Evolutionary conservation across 2,113 vertebrate genomes (phyloP), one percentile per base, ranked within the genome.

Genomic region (chimpanzee (Pan troglodytes)): DNA sequence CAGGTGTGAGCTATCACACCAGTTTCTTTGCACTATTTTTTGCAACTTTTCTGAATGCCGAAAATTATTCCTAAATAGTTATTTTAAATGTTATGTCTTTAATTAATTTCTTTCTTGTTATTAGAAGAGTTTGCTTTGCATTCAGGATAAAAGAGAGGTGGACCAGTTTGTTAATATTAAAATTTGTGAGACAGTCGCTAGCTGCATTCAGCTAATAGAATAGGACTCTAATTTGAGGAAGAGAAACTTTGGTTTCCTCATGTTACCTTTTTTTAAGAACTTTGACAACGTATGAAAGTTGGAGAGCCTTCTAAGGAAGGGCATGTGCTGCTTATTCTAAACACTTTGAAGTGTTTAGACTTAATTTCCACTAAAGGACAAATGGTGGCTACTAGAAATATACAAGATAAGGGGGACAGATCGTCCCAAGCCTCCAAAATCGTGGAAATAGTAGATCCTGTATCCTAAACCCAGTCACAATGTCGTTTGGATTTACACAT

Each of bases 351-450:
- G 45, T 43, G 38, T 38, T 38, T 38, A 16, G 32, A 61, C 8
- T 8, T 48, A 8, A 1, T 35, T 10, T 40, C 6, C 27, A 0
- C 10, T 32, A 22, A 27, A 55, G 30, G 2, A 8, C 32, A 61
- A 23, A 22, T 0, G 1, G 12, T 32, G 76, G 52, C 0, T 76
- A 50, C 67, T 23, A 3, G 45, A 40, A 59, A 30, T 5, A 11
- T 7, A 6, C 7, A 9, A 1, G 16, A 2, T 45, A 2, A 30
- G 1, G 16, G 72, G 38, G 17, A 30, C 5, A 20, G 1, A 13
- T 17, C 1, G 8, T 16, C n/a, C 30, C 22, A 35, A 4, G 32
- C 25, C 61, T 16, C 52, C 23, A 8, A 2, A 48, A 30, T 20
- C 0, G 0, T 7, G 25, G 40, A 13, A 10, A 5, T 12, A 16